Conservation (phyloP, 2,888 invertebrate species). For the Eupithecia pulchellata region DNA sequence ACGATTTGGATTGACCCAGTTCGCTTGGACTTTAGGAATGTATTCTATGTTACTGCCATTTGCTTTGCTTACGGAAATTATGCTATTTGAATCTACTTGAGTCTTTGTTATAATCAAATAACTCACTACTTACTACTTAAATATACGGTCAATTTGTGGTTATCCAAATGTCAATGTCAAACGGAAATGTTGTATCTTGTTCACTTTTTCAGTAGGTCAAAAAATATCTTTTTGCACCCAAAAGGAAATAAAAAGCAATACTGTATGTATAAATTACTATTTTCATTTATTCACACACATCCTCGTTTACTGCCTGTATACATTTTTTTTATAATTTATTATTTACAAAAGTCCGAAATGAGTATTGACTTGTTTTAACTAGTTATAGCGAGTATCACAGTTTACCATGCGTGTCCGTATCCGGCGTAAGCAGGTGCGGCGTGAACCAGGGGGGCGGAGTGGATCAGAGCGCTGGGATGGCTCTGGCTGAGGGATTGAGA, state of each 20-base stretch:
- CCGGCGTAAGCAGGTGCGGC: conserved; percentile 49
- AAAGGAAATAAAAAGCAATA: conserved; percentile 14
- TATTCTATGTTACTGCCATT: too few relatives aligned
- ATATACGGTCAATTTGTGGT: background rate
- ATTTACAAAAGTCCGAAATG: conserved; percentile 75
- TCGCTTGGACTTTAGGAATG: background rate
- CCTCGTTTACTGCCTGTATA: conserved; percentile 72
- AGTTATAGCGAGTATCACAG: conserved; percentile 68
- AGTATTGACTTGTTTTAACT: conserved; percentile 78
- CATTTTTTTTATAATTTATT: conserved; percentile 67
- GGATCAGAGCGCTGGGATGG: conserved; percentile 62
- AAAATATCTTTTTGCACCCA: background rate
- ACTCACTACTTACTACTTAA: too few relatives aligned
- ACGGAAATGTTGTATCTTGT: background rate
- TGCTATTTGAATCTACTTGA: too few relatives aligned
- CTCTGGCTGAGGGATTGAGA: conserved; percentile 54
- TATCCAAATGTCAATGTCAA: background rate
- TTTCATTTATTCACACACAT: conserved; percentile 82
- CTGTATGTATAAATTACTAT: conserved; percentile 55
- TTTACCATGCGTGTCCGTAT: conserved; percentile 71
- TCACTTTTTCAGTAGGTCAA: background rate
- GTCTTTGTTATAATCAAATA: too few relatives aligned
- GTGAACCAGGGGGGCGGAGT: conserved; percentile 50
- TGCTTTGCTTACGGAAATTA: background rate
- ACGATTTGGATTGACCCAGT: conserved; percentile 2